These are phyloP conservation scores for Picus viridis DNA, from an alignment of 2,797 vertebrate species.

Conservation along the genomic window DNA sequence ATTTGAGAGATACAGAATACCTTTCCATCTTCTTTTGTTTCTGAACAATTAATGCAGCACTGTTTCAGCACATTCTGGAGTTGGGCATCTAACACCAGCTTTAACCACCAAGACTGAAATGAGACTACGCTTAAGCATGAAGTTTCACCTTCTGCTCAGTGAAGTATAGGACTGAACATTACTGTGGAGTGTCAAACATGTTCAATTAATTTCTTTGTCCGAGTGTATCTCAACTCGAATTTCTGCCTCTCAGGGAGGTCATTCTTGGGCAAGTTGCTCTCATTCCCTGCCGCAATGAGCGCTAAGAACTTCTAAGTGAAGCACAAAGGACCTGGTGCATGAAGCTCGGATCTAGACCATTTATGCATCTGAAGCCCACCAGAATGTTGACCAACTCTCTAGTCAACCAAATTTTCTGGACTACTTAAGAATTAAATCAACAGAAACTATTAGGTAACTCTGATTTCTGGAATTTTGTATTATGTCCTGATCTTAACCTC, in stretches of 20 bases:
- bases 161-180: background rate
- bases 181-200: fast-evolving
- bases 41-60: background rate
- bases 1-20: background rate
- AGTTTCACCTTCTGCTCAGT: background rate
- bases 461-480: background rate
- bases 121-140: background rate
- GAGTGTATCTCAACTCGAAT: background rate
- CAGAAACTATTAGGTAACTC: background rate
- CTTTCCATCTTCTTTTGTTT: background rate
- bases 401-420: background rate
- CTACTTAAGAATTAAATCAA: background rate
- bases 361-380: background rate
- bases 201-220: background rate
- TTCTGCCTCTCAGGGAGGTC: background rate
- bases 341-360: background rate
- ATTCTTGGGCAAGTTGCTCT: background rate
- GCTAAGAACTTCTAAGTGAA: background rate
- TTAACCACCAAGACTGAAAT: background rate
- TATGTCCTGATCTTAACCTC: background rate
- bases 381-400: background rate
- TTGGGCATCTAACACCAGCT: background rate
- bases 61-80: background rate
- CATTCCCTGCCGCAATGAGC: background rate
- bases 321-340: background rate